A percentile compares a stretch with the other conserved stretches of the same genome.
Conservation (phyloP, 53 echinoderm and acorn worm species). For the Echinarachnius parma region DNA sequence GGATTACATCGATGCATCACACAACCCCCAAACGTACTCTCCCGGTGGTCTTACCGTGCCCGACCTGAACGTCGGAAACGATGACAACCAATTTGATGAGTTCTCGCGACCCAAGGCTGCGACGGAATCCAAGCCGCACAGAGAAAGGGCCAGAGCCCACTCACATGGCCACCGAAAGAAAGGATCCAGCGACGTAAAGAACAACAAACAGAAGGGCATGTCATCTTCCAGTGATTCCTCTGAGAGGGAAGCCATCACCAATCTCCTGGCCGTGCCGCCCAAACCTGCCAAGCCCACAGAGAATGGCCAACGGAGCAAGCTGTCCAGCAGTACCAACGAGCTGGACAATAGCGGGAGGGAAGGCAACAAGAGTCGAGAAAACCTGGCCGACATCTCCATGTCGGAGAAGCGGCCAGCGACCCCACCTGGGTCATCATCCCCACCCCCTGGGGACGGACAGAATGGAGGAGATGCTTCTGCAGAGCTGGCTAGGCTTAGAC, state of each 20-base stretch:
- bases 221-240: constrained; percentile 42
- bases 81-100: constrained; percentile 47
- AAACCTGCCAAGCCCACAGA: constrained; percentile 54
- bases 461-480: constrained; percentile 15
- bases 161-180: constrained; percentile 93
- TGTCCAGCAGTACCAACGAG: constrained; percentile 37
- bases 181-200: constrained; percentile 59
- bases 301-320: constrained; percentile 43
- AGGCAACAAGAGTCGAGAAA: constrained; percentile 41
- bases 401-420: constrained; percentile 15
- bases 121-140: constrained; percentile 59
- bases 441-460: constrained; percentile 42
- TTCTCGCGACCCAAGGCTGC: constrained; percentile 64
- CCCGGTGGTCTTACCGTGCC: constrained; percentile 56
- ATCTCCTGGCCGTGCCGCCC: constrained; percentile 46
- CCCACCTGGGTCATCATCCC: constrained; percentile 15
- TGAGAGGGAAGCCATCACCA: constrained; percentile 14
- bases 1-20: constrained; percentile 78
- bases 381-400: constrained; percentile 38
- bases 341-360: not conserved
- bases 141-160: constrained; percentile 84
- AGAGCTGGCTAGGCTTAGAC: constrained; percentile 62
- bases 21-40: constrained; percentile 44
- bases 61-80: constrained; percentile 46
- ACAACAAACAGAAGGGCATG: constrained; percentile 53